phyloP scores from a whole-genome alignment of 1,140 invertebrate species.

The Ctenoplectra terminalis region DNA sequence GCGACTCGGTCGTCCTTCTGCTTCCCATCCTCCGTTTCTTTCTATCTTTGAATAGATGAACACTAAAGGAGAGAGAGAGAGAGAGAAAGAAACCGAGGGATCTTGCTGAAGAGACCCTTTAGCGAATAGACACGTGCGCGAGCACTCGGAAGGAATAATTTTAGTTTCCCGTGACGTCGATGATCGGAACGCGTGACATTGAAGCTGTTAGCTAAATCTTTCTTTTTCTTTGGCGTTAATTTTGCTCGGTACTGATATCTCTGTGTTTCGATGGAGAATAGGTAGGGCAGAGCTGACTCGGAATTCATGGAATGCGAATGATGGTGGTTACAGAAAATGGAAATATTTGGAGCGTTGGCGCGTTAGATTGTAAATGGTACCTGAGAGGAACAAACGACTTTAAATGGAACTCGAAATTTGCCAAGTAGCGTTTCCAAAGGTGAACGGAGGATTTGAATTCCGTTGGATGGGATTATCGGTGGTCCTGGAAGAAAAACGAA shows the following conservation, averaged over 20 bases:
- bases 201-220: background rate
- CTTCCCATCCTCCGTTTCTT: background rate
- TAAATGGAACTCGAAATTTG: background rate
- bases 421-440: background rate
- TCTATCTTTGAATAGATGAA: background rate
- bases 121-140: constrained; percentile 50
- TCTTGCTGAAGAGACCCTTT: constrained; percentile 39
- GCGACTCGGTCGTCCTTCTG: constrained; percentile 16
- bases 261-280: too few species aligned
- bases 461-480: background rate
- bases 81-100: constrained; percentile 32
- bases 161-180: constrained; percentile 32
- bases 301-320: too few species aligned
- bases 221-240: too few species aligned
- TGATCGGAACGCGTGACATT: background rate
- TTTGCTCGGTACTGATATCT: too few species aligned
- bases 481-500: constrained; percentile 6
- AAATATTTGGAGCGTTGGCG: background rate
- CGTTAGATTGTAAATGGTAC: background rate
- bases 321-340: too few species aligned
- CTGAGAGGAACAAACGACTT: background rate
- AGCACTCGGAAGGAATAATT: constrained; percentile 43
- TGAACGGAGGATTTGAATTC: constrained; percentile 22
- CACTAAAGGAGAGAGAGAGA: constrained; percentile 10
- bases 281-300: too few species aligned